Evolutionary conservation across 23 tunicate genomes (phyloP).

Genomic region (Trididemnum nubilum): DNA sequence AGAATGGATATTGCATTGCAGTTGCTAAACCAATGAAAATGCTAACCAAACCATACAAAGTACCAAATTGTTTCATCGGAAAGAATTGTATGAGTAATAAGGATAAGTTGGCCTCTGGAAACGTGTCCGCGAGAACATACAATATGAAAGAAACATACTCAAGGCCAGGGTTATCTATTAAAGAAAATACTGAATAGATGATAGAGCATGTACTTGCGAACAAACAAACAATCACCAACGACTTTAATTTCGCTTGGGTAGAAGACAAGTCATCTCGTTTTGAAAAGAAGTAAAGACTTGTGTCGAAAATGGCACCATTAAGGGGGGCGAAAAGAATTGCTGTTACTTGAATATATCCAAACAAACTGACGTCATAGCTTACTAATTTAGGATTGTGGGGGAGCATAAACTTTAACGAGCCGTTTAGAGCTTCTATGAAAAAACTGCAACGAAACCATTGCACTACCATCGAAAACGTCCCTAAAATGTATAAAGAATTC

Average conservation of each 20-base stretch:
- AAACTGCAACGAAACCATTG: background rate
- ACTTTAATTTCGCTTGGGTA: background rate
- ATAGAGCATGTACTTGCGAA: background rate
- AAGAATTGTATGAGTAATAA: background rate
- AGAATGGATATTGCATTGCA: constrained; percentile 1
- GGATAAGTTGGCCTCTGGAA: background rate
- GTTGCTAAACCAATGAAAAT: background rate
- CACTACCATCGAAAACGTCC: background rate
- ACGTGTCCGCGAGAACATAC: background rate
- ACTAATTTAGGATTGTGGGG: background rate
- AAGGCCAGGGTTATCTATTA: background rate
- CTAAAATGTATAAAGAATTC: background rate
- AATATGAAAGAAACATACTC: background rate
- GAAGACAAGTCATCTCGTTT: background rate
- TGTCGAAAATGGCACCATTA: background rate
- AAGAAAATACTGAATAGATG: background rate
- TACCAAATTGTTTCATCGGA: constrained; percentile 16
- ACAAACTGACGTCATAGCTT: background rate
- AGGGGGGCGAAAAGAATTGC: background rate
- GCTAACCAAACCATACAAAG: background rate
- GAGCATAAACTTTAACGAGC: background rate
- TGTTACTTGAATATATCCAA: background rate
- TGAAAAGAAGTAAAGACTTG: background rate
- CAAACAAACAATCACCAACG: background rate
- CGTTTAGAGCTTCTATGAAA: background rate